Evolutionary conservation across 2,113 vertebrate genomes (phyloP).

Genomic region (Gopherus evgoodei): DNA sequence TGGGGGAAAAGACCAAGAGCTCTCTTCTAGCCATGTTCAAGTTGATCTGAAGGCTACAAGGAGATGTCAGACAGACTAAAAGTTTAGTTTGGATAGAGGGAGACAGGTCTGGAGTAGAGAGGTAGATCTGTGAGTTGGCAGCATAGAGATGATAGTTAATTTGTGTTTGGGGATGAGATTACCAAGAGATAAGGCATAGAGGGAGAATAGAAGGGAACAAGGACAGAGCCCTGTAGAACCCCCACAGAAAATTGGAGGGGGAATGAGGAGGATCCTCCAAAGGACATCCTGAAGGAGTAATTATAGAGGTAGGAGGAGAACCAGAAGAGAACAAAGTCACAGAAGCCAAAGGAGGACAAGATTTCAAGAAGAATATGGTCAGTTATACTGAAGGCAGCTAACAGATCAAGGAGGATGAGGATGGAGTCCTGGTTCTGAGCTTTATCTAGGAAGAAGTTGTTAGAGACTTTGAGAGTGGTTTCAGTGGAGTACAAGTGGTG

Average conservation of each 20-base stretch:
- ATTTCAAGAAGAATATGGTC: not conserved
- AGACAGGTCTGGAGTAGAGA: not conserved
- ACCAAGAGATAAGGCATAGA: not conserved
- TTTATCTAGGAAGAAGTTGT: not conserved
- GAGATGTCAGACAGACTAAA: not conserved
- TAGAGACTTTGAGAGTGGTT: not conserved
- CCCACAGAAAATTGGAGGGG: not conserved
- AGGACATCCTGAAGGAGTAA: not conserved
- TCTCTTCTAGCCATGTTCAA: not conserved
- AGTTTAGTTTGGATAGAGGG: not conserved
- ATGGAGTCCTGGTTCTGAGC: accelerated
- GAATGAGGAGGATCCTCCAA: not conserved
- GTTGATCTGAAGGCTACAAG: not conserved
- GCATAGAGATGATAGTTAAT: not conserved
- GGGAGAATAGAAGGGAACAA: not conserved
- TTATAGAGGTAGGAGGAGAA: not conserved
- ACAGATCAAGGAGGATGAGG: not conserved
- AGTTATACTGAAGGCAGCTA: not conserved
- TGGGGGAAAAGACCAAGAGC: not conserved
- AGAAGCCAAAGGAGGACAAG: not conserved
- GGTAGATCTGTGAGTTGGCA: not conserved
- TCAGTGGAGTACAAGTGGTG: not conserved
- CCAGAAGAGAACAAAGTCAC: not conserved
- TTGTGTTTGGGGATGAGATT: not conserved
- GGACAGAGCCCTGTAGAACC: not conserved